These are phyloP conservation scores for Leptoteleia sp. DNA, from an alignment of 1,140 invertebrate genomes.

Conservation along the genomic window DNA sequence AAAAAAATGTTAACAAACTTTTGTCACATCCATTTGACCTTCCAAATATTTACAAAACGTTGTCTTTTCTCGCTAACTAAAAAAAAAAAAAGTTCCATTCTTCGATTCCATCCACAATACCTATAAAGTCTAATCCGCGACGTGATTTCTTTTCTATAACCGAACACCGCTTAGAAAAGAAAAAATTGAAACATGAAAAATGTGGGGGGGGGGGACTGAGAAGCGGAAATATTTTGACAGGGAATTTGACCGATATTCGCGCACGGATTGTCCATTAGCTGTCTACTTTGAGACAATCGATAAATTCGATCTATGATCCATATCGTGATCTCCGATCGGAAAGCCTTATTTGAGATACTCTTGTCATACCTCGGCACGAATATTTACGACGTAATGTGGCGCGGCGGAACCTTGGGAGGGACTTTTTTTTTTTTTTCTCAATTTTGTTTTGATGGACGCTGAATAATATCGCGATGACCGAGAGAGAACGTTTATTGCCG, in stretches of 20 bases:
- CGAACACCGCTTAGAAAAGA: no score
- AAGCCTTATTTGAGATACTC: slow-evolving; percentile 3
- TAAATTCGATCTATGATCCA: slow-evolving; percentile 5
- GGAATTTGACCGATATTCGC: slow-evolving; percentile 9
- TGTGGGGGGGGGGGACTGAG: no score
- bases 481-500: slow-evolving; percentile 5
- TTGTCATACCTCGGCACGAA: slow-evolving; percentile 9
- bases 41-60: no score
- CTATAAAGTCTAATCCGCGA: no score
- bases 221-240: slow-evolving; percentile 37
- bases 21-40: no score
- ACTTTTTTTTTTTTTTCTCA: not conserved
- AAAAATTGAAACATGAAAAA: no score
- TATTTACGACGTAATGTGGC: not conserved
- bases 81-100: no score
- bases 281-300: slow-evolving; percentile 3
- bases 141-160: no score
- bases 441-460: slow-evolving; percentile 22
- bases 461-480: slow-evolving; percentile 43
- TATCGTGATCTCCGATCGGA: slow-evolving; percentile 19
- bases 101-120: no score
- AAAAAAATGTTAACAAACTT: no score
- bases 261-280: slow-evolving; percentile 1
- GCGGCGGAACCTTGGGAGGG: slow-evolving; percentile 10
- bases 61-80: no score